phyloP scores from a whole-genome alignment of 2,113 vertebrate species.

The Haplotaxodon microlepis region DNA sequence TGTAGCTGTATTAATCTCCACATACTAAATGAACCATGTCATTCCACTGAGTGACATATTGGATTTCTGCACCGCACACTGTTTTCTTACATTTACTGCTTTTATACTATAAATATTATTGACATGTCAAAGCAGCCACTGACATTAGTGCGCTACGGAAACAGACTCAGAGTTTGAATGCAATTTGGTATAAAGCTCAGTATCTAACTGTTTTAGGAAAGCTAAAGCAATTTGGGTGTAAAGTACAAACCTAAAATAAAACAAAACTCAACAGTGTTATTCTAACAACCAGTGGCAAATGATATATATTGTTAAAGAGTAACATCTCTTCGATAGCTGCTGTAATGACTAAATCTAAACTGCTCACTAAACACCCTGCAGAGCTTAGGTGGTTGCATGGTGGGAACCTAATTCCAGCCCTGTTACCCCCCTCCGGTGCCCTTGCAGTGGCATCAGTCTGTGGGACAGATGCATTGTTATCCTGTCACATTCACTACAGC shows the following conservation, averaged over 20 bases:
- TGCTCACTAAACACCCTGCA: background rate
- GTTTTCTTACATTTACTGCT: background rate
- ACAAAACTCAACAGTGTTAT: background rate
- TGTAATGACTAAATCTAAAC: background rate
- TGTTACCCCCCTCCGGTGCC: background rate
- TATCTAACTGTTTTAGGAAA: background rate
- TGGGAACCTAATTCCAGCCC: background rate
- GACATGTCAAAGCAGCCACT: background rate
- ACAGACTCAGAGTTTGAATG: background rate
- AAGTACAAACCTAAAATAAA: background rate
- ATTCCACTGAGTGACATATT: background rate
- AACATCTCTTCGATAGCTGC: background rate
- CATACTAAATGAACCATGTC: background rate
- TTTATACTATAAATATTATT: background rate
- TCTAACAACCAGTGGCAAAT: background rate
- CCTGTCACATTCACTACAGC: conserved; percentile 51
- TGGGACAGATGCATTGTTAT: conserved; percentile 45
- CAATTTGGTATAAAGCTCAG: background rate
- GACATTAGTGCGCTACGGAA: background rate
- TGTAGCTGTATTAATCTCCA: background rate
- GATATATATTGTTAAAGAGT: background rate
- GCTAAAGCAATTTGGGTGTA: background rate
- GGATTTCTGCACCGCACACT: background rate
- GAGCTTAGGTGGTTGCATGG: background rate
- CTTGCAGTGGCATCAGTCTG: background rate